Conservation (phyloP, 2,797 vertebrate species). For the Cryptoprocta ferox region DNA sequence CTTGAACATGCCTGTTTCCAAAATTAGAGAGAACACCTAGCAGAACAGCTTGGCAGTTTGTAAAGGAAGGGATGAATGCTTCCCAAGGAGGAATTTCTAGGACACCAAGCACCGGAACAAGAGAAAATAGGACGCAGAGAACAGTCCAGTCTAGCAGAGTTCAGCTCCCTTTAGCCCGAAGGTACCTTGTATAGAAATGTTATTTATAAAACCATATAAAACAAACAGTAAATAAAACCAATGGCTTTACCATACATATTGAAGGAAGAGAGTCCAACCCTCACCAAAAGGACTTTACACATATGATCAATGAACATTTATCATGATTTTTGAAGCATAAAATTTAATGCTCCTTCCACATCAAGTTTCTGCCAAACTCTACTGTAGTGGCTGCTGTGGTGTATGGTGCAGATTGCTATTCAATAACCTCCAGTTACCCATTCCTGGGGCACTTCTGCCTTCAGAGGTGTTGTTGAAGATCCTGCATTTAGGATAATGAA, state of each 20-base stretch:
- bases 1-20: neutral
- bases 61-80: slow-evolving; percentile 24
- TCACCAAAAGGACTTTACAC: neutral
- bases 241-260: neutral
- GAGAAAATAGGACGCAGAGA: slow-evolving; percentile 23
- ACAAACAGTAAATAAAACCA: slow-evolving; percentile 31
- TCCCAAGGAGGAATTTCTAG: slow-evolving; percentile 53
- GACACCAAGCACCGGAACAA: neutral
- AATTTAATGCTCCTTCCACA: neutral
- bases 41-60: neutral
- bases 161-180: neutral
- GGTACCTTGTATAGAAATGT: neutral
- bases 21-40: slow-evolving; percentile 18
- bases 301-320: slow-evolving; percentile 3
- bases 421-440: neutral
- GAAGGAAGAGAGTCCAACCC: neutral
- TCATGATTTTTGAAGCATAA: slow-evolving; percentile 8
- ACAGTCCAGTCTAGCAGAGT: neutral
- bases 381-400: neutral
- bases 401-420: neutral
- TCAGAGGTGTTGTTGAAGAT: neutral
- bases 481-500: neutral
- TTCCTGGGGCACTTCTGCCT: neutral
- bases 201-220: slow-evolving; percentile 10
- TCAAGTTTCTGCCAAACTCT: neutral